Base-by-base conservation (phyloP, 2,797 vertebrate species). In the Acanthurus tractus region DNA sequence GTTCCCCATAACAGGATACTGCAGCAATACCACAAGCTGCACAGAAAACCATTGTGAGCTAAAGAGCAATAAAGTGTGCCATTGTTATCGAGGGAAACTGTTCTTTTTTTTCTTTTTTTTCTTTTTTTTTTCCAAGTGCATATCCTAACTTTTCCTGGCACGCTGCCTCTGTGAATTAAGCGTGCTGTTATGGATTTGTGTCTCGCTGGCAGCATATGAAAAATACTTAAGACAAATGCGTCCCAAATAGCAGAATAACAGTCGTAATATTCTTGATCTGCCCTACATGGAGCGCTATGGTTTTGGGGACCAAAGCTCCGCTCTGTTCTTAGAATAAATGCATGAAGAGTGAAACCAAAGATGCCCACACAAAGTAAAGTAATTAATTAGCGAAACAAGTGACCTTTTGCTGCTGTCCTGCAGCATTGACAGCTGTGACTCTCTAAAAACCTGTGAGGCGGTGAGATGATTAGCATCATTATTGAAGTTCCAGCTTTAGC, bases 1-100 rank as follows among this genome's bases (percentile, higher is more conserved):
- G 90, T 92, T 92, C 85, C 79, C 89, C 92, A 93, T 92, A 94
- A 94, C 93, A 93, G 93, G 93, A 94, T 94, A 91, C 93, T 87
- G 92, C 89, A 93, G 92, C 80, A 86, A 83, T 84, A 91, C 88
- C 88, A 88, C 90, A 91, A 81, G 79, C 85, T 85, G 81, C 84
- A 91, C 84, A 82, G 67, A 93, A 88, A 92, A 85, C 79, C 88
- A 91, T 89, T 91, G 89, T 89, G 92, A 86, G 82, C 89, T 89
- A 86, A 89, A 85, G 78, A 89, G 91, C 86, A 88, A 92, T 93
- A 93, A 93, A 93, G 78, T 90, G 88, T 91, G 88, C 91, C 87
- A 93, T 94, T 94, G 93, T 94, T 93, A 89, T 87, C 22, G 64
- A 90, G 89, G 90, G 89, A 89, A 93, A 85, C 78, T 53, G 82